Evolutionary conservation across 2,888 invertebrate genomes (phyloP).

Genomic region (Pseudococcus longispinus): DNA sequence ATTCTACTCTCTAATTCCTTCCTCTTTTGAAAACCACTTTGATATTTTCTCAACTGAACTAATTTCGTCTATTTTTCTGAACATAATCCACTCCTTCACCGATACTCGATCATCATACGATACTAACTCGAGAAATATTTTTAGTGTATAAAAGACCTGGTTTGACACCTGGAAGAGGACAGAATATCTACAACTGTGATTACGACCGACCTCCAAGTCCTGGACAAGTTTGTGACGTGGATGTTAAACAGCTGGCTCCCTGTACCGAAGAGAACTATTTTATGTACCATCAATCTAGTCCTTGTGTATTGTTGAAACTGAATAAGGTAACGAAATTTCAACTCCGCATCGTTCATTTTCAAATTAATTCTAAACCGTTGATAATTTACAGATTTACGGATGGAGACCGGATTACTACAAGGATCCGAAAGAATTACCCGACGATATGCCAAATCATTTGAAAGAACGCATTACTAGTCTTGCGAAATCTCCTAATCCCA

Average conservation of each 20-base stretch:
- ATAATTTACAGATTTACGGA: slow-evolving; percentile 73
- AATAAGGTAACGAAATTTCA: slow-evolving; percentile 72
- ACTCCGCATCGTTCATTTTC: neutral
- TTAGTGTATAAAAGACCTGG: slow-evolving; percentile 78
- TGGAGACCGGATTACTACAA: slow-evolving; percentile 88
- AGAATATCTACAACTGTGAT: slow-evolving; percentile 78
- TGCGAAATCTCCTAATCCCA: neutral
- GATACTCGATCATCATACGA: neutral
- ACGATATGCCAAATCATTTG: slow-evolving; percentile 76
- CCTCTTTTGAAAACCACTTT: neutral
- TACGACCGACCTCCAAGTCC: slow-evolving; percentile 74
- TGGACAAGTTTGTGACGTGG: slow-evolving; percentile 86
- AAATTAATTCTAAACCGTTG: neutral
- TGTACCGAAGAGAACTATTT: slow-evolving; percentile 86
- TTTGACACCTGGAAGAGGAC: slow-evolving; percentile 74
- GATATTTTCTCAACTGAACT: neutral
- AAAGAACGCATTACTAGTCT: slow-evolving; percentile 64
- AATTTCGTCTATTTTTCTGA: neutral
- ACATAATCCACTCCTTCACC: neutral
- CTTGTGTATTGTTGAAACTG: slow-evolving; percentile 93
- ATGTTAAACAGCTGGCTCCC: slow-evolving; percentile 78
- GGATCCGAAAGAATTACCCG: slow-evolving; percentile 73
- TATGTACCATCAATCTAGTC: slow-evolving; percentile 89
- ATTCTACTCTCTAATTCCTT: neutral
- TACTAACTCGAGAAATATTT: slow-evolving; percentile 56